Percentiles rank a stretch among this genome's conserved stretches.
Evolutionary conservation across 2,888 invertebrate genomes (phyloP).

Genomic region (Tenthredo notha): DNA sequence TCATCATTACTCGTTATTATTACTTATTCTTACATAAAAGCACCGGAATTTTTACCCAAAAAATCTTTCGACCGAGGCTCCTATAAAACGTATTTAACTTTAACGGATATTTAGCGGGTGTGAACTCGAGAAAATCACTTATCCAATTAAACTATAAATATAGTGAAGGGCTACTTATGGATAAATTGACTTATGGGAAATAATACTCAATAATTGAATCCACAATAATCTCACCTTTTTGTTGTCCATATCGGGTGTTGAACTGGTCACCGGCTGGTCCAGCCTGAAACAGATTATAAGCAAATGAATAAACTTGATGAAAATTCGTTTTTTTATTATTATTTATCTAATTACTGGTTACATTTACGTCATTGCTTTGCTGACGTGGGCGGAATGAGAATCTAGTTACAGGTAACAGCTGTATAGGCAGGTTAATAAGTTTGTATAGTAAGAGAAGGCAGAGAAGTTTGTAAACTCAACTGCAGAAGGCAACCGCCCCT

Average conservation of each 20-base stretch:
- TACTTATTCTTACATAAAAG: not conserved
- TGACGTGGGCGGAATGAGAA: not conserved
- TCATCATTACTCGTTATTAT: not conserved
- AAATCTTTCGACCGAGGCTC: constrained; percentile 52
- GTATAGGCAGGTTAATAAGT: constrained; percentile 41
- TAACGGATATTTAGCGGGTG: not conserved
- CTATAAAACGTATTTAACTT: constrained; percentile 36
- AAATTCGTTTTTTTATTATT: not conserved
- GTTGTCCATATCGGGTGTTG: constrained; percentile 84
- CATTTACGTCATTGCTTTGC: not conserved
- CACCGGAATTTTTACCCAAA: constrained; percentile 8
- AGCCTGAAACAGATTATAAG: constrained; percentile 80
- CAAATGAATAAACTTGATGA: not conserved
- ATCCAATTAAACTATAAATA: not conserved
- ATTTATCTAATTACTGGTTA: not conserved
- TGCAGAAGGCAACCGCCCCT: constrained; percentile 49
- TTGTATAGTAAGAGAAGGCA: constrained; percentile 4
- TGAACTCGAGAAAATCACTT: not conserved
- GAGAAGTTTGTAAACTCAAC: constrained; percentile 43
- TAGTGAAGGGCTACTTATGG: not conserved
- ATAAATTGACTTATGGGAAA: not conserved
- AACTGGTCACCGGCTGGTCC: constrained; percentile 85
- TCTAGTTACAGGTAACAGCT: constrained; percentile 35
- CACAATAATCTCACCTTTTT: constrained; percentile 79
- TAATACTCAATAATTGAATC: not conserved